These are phyloP conservation scores for Ibidorhyncha struthersii DNA, from an alignment of 2,113 vertebrate genomes.

Conservation along the genomic window DNA sequence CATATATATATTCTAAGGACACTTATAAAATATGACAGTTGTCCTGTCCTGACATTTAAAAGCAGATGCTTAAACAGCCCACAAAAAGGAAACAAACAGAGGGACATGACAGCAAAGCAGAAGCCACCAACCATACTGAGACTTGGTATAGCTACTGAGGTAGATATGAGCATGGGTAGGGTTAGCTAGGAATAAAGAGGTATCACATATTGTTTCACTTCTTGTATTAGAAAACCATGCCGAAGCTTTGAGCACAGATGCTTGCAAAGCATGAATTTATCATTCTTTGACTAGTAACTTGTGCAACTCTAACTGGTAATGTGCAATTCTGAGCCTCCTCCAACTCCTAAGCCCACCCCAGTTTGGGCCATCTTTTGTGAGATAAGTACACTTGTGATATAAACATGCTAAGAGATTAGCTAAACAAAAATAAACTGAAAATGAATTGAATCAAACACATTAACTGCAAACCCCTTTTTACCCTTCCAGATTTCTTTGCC, in stretches of 20 bases:
- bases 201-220: neutral
- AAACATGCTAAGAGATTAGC: neutral
- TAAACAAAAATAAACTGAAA: neutral
- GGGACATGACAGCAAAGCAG: neutral
- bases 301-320: neutral
- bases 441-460: neutral
- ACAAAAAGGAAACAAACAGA: neutral
- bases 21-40: neutral
- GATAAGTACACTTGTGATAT: neutral
- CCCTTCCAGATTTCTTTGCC: neutral
- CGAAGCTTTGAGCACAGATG: neutral
- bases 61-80: neutral
- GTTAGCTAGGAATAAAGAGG: neutral
- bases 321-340: neutral
- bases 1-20: neutral
- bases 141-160: neutral
- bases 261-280: neutral
- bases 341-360: neutral
- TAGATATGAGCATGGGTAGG: neutral
- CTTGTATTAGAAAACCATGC: neutral
- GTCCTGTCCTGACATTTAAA: slow-evolving; percentile 26
- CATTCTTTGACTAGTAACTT: neutral
- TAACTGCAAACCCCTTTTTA: neutral
- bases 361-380: neutral
- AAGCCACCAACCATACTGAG: neutral